Conservation (phyloP, 2,797 vertebrate genomes). For the Eurystomus glaucurus region DNA sequence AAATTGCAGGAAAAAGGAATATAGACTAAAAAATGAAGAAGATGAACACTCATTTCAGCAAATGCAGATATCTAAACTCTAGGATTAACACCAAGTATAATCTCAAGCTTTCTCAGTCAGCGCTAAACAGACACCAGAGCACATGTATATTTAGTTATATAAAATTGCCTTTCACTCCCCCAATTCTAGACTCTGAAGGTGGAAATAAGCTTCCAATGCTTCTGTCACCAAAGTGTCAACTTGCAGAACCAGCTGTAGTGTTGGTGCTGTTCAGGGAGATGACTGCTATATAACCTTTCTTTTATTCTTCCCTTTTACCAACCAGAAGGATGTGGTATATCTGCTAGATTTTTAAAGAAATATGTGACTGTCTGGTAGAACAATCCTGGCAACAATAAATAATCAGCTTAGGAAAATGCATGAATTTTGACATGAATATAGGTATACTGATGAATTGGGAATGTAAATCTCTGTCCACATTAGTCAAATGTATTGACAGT, state of each 20-base stretch:
- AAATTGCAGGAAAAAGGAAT: background rate
- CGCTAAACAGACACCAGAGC: background rate
- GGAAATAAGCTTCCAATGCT: accelerated
- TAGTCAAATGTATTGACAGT: background rate
- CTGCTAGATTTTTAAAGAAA: background rate
- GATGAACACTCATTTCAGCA: background rate
- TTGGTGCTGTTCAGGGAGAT: background rate
- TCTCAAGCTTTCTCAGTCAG: background rate
- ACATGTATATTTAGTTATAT: background rate
- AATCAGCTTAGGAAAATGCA: background rate
- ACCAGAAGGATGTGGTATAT: background rate
- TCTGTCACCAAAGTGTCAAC: background rate
- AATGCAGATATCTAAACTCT: background rate
- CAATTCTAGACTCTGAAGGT: background rate
- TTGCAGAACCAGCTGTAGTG: background rate
- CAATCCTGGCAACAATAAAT: background rate
- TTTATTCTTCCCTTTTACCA: background rate
- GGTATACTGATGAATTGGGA: background rate
- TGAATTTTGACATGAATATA: background rate
- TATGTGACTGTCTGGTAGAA: background rate
- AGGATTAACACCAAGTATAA: background rate
- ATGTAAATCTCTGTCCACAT: background rate
- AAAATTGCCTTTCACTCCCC: background rate
- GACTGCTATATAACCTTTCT: background rate
- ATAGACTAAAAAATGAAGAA: background rate